Percentiles rank a stretch among this genome's conserved stretches.
Evolutionary conservation across 2,888 invertebrate species (phyloP).

Genomic region (Syrphus vitripennis): DNA sequence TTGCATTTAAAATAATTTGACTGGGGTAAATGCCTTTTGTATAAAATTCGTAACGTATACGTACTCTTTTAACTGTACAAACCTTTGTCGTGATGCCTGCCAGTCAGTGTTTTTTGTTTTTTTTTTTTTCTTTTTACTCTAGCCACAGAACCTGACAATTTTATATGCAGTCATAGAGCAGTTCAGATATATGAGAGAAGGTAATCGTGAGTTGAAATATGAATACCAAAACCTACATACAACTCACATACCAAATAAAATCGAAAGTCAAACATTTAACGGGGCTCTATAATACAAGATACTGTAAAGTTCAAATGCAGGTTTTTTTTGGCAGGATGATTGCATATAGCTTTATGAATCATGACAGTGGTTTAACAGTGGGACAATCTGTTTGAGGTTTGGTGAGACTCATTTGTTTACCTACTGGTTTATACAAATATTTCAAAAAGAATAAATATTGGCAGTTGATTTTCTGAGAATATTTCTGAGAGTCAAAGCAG

Average conservation of each 20-base stretch:
- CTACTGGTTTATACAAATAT: no score
- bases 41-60: background rate
- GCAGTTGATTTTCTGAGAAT: no score
- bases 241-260: background rate
- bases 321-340: background rate
- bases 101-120: background rate
- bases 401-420: no score
- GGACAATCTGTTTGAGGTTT: background rate
- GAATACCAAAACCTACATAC: slow-evolving; percentile 25
- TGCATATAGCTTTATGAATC: background rate
- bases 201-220: slow-evolving; percentile 39
- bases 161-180: background rate
- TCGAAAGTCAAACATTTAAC: slow-evolving; percentile 37
- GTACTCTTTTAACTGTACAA: background rate
- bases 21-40: no score
- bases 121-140: background rate
- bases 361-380: background rate
- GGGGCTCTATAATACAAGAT: background rate
- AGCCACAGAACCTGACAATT: background rate
- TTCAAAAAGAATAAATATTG: no score
- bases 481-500: no score
- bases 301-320: slow-evolving; percentile 32
- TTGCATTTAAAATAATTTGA: no score
- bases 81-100: slow-evolving; percentile 3
- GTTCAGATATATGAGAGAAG: slow-evolving; percentile 4